phyloP scores from a whole-genome alignment of 2,797 vertebrate species.

The Meriones psammophilus region DNA sequence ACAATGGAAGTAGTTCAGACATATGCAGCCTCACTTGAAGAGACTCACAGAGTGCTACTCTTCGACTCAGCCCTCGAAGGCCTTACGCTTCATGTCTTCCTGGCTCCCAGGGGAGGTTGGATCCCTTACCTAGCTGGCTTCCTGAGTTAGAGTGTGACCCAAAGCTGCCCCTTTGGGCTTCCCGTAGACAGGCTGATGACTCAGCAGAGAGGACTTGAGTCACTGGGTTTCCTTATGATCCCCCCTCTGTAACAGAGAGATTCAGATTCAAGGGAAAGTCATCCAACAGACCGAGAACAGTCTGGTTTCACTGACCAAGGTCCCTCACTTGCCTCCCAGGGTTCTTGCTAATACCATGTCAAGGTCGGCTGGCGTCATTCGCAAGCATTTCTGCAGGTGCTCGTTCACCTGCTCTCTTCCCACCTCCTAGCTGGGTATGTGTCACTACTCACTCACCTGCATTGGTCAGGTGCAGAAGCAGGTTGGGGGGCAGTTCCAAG shows the following conservation, averaged over 20 bases:
- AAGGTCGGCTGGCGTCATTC: not conserved
- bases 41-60: not conserved
- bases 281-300: not conserved
- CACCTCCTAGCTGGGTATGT: not conserved
- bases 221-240: not conserved
- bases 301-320: not conserved
- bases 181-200: not conserved
- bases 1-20: not conserved
- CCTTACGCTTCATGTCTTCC: not conserved
- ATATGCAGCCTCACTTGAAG: not conserved
- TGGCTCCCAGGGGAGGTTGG: not conserved
- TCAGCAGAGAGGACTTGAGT: not conserved
- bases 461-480: not conserved
- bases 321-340: not conserved
- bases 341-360: not conserved
- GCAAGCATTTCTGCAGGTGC: not conserved
- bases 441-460: not conserved
- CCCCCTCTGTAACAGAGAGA: not conserved
- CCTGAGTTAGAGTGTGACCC: not conserved
- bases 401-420: not conserved
- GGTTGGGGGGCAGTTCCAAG: not conserved
- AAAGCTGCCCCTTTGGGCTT: not conserved
- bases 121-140: not conserved
- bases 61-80: not conserved
- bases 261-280: not conserved